Evolutionary conservation across 2,888 invertebrate genomes (phyloP).

Genomic region (Cinara cedri): DNA sequence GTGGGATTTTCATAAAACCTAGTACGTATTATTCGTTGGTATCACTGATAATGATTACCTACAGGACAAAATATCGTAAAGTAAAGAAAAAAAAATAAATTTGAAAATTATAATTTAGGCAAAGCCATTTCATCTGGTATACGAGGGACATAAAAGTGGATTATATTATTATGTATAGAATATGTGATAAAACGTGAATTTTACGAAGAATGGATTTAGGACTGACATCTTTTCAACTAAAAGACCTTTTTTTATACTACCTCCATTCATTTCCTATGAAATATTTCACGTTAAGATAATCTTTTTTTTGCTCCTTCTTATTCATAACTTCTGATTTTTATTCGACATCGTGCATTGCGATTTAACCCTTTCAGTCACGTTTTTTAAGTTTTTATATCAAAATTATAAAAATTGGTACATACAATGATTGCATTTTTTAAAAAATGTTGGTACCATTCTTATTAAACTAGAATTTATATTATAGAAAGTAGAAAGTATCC

Average conservation of each 20-base stretch:
- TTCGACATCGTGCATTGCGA: no score
- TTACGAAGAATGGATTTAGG: constrained; percentile 9
- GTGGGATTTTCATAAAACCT: no score
- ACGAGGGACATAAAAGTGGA: neutral
- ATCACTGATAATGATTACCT: neutral
- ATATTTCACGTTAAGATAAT: neutral
- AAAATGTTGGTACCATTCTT: no score
- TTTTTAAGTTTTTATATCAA: no score
- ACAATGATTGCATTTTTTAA: no score
- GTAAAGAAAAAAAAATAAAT: neutral
- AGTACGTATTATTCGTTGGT: no score
- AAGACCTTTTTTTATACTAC: neutral
- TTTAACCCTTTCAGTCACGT: no score
- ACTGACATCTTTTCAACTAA: neutral
- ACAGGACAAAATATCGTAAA: neutral
- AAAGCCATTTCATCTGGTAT: neutral
- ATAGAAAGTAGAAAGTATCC: no score
- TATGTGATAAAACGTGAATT: no score
- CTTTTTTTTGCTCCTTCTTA: neutral
- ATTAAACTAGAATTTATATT: no score
- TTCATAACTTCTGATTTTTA: no score
- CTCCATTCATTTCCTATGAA: neutral
- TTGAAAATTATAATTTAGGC: constrained; percentile 20
- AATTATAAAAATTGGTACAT: no score
- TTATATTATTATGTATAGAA: neutral